Evolutionary conservation across 2,797 vertebrate genomes (phyloP), one percentile per base, ranked within the genome.

Genomic region (Acestrorhynchus altus): DNA sequence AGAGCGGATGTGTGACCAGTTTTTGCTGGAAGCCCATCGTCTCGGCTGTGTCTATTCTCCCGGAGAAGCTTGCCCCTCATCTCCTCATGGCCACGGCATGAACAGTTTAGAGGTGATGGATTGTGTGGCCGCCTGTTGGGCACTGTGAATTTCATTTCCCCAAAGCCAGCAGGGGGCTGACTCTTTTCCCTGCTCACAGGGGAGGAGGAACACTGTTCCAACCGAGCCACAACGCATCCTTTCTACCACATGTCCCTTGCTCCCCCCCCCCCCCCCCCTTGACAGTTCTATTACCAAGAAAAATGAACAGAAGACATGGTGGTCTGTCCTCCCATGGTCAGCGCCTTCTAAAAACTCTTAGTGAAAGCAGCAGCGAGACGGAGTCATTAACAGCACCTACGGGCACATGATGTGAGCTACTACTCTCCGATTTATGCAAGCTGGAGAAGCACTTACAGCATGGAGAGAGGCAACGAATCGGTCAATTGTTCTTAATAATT

Each of bases 51-150:
- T 54, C 28, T 39, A 56, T 31, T 70, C 16, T 77, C 74, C 63
- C 74, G 16, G 42, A 4, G 46, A 8, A 39, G 51, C 54, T 63
- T 72, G 69, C 66, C 54, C 74, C 60, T 59, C 8, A 69, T 73
- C 69, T 28, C 61, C 79, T 59, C 20, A 18, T 5, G 26, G 61
- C 60, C 59, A 4, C 49, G 31, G 66, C 39, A 31, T 18, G 59
- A 80, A 80, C 73, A 80, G 69, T 81, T 81, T 81, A 77, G 63
- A 81, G 69, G 74, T 81, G 74, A 81, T 81, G 69, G 65, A 81
- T 81, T 35, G 35, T 24, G 31, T 56, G 0, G 11, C 10, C 64
- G 13, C 74, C 66, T 68, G 74, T 68, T 52, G 76, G 79, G 63
- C 56, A 26, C 18, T 63, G 79, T 68, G 79, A 72, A 68, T 81